Evolutionary conservation across 2,113 vertebrate genomes (phyloP).

Genomic region (Misgurnus anguillicaudatus): DNA sequence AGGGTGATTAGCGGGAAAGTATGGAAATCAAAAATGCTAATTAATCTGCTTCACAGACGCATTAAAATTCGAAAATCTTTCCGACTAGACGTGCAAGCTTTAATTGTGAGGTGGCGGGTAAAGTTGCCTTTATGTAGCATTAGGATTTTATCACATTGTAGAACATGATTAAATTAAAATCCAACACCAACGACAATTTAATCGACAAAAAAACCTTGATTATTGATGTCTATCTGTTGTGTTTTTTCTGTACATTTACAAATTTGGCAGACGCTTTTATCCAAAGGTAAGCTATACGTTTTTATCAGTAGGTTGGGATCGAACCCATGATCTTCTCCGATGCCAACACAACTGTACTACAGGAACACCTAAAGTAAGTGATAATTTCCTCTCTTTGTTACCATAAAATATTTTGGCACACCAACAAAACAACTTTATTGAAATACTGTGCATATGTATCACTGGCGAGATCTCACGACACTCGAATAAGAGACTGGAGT

Average conservation of each 20-base stretch:
- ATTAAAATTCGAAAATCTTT: constrained; percentile 41
- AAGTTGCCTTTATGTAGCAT: constrained; percentile 1
- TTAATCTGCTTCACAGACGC: constrained; percentile 44
- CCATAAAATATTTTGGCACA: no score
- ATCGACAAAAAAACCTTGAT: background rate
- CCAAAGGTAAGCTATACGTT: no score
- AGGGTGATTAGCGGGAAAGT: constrained; percentile 39
- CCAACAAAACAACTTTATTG: background rate
- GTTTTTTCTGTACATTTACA: no score
- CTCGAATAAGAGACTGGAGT: background rate
- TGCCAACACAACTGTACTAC: no score
- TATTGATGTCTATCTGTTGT: no score
- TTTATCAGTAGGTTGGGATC: no score
- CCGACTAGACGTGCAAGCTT: background rate
- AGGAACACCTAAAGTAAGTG: no score
- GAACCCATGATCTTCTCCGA: no score
- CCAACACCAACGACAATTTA: no score
- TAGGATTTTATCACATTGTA: background rate
- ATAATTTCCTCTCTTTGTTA: no score
- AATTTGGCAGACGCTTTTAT: no score
- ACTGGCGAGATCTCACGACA: background rate
- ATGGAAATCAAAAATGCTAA: constrained; percentile 61
- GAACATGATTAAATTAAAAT: constrained; percentile 9
- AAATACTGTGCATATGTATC: background rate
- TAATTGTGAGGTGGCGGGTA: constrained; percentile 10